Evolutionary conservation across 2,113 vertebrate species (phyloP).

Genomic region (Danionella cerebrum): DNA sequence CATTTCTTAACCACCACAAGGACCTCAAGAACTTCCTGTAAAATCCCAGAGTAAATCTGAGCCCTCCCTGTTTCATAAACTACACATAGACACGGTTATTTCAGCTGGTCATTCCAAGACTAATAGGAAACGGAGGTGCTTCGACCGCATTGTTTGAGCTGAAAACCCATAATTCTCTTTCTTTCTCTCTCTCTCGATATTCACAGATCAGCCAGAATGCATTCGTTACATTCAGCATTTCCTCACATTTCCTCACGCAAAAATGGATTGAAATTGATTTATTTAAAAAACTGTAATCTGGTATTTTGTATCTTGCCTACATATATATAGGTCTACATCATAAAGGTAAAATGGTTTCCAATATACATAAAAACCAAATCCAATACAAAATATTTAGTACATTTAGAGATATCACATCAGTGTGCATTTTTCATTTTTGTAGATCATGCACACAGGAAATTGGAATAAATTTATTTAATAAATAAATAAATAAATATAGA

Average conservation of each 20-base stretch:
- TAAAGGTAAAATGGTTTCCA: too few relatives aligned
- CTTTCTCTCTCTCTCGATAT: not conserved
- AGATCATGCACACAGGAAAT: too few relatives aligned
- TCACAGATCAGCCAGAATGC: slow-evolving; percentile 5
- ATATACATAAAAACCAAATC: too few relatives aligned
- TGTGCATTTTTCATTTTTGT: too few relatives aligned
- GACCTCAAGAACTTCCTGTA: not conserved
- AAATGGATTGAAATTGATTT: too few relatives aligned
- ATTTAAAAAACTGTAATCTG: too few relatives aligned
- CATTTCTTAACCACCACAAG: not conserved
- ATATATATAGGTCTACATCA: too few relatives aligned
- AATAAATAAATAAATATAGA: too few relatives aligned
- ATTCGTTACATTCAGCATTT: slow-evolving; percentile 18
- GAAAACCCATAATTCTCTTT: not conserved
- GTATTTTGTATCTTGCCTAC: too few relatives aligned
- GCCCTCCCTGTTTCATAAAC: not conserved
- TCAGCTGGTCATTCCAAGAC: slow-evolving; percentile 8
- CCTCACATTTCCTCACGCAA: slow-evolving; percentile 4
- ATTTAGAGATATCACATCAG: too few relatives aligned
- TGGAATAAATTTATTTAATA: too few relatives aligned
- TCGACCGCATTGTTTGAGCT: slow-evolving; percentile 17
- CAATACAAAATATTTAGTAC: too few relatives aligned
- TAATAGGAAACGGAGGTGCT: not conserved
- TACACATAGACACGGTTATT: slow-evolving; percentile 3
- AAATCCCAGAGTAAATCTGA: slow-evolving; percentile 11